These are phyloP conservation scores for Lordiphosa fenestrarum DNA, from an alignment of 2,888 invertebrate species.

Conservation along the genomic window DNA sequence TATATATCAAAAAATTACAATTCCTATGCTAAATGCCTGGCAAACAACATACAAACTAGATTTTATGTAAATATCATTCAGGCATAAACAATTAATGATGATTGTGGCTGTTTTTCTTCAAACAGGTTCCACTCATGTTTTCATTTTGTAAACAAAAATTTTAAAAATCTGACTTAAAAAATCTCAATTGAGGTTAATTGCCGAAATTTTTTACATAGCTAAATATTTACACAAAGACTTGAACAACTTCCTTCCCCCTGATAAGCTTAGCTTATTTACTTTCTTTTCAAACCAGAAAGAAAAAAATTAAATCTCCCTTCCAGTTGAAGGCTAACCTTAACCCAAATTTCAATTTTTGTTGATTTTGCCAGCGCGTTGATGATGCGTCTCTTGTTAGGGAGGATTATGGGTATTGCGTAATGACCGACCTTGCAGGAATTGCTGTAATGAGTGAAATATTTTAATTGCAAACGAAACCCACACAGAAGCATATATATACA, in stretches of 20 bases:
- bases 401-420: constrained; percentile 40
- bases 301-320: constrained; percentile 19
- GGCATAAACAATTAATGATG: constrained; percentile 11
- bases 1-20: constrained; percentile 29
- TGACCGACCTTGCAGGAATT: constrained; percentile 13
- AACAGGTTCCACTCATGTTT: constrained; percentile 31
- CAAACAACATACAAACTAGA: constrained; percentile 47
- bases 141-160: constrained; percentile 14
- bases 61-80: constrained; percentile 41
- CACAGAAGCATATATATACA: too few relatives aligned
- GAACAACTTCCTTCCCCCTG: constrained; percentile 10
- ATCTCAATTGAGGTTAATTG: constrained; percentile 13
- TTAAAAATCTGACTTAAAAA: constrained; percentile 4
- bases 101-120: constrained; percentile 3
- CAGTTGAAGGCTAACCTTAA: constrained; percentile 48
- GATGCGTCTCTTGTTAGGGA: constrained; percentile 25
- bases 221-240: constrained; percentile 31
- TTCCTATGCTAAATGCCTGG: constrained; percentile 40
- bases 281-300: constrained; percentile 22
- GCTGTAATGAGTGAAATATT: too few relatives aligned
- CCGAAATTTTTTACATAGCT: constrained; percentile 1
- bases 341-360: constrained; percentile 40
- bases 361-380: constrained; percentile 6
- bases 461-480: too few relatives aligned
- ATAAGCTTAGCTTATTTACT: constrained; percentile 49